phyloP scores from a whole-genome alignment of 2,888 invertebrate species.

The Drosophila neonasuta region DNA sequence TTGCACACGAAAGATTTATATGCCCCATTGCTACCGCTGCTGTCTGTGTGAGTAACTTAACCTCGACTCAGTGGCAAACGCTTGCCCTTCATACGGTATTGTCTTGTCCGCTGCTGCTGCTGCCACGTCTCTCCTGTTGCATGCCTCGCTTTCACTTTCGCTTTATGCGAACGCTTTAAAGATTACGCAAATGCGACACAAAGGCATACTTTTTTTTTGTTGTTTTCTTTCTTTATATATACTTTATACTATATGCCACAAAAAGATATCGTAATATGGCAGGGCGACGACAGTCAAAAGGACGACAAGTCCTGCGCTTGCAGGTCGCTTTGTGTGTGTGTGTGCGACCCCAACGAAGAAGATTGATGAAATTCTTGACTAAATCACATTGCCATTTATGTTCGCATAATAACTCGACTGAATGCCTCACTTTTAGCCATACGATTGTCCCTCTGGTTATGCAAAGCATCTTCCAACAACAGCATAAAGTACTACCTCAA shows the following conservation, averaged over 20 bases:
- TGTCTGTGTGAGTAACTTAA: constrained; percentile 35
- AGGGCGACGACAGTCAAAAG: constrained; percentile 16
- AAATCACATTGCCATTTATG: constrained; percentile 47
- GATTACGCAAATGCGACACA: constrained; percentile 65
- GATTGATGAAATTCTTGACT: constrained; percentile 69
- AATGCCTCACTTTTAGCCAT: constrained; percentile 23
- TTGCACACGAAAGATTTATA: constrained; percentile 46
- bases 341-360: constrained; percentile 47
- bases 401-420: constrained; percentile 14
- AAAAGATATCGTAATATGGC: constrained; percentile 49
- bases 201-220: constrained; percentile 43
- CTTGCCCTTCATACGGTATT: constrained; percentile 35
- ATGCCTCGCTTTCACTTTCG: constrained; percentile 53
- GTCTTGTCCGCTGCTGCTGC: not conserved
- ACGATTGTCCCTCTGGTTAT: constrained; percentile 22
- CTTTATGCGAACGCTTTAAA: constrained; percentile 59
- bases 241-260: constrained; percentile 23
- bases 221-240: not conserved
- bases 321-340: constrained; percentile 5
- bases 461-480: not conserved
- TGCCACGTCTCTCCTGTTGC: constrained; percentile 61
- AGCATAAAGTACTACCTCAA: not conserved
- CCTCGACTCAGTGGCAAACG: constrained; percentile 58
- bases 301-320: constrained; percentile 13
- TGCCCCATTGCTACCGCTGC: constrained; percentile 16